Percentiles rank a stretch among this genome's conserved stretches.
phyloP scores from a whole-genome alignment of 2,797 vertebrate species.

The Danio kyathit region DNA sequence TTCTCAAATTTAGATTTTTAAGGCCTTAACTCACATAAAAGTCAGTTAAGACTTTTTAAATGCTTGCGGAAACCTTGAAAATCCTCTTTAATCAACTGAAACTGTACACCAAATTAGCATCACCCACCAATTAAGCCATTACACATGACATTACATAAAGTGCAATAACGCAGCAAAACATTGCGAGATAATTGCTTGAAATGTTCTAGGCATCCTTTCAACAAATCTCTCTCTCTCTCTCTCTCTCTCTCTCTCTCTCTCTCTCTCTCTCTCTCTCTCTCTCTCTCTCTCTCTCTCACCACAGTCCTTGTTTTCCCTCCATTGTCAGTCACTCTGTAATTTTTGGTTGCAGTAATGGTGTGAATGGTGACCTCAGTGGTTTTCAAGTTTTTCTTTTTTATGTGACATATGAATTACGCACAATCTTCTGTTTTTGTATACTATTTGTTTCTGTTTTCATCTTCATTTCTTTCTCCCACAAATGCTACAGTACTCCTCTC shows the following conservation, averaged over 20 bases:
- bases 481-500: conserved; percentile 6
- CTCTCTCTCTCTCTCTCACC: too few relatives aligned
- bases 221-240: background rate
- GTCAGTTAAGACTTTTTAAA: too few relatives aligned
- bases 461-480: background rate
- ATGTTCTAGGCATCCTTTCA: background rate
- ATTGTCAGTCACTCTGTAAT: conserved; percentile 36
- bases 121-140: background rate
- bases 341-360: conserved; percentile 19
- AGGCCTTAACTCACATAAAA: too few relatives aligned
- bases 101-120: conserved; percentile 5
- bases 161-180: conserved; percentile 9
- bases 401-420: conserved; percentile 14
- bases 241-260: background rate
- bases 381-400: background rate
- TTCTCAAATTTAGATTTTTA: too few relatives aligned
- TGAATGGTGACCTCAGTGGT: conserved; percentile 18
- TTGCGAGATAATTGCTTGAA: background rate
- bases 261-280: background rate
- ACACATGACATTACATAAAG: background rate
- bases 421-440: background rate
- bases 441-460: background rate
- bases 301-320: background rate
- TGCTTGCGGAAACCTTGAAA: background rate
- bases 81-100: conserved; percentile 3